These are phyloP conservation scores for Ophthalmolycus amberensis DNA, from an alignment of 2,113 vertebrate genomes.

Conservation along the genomic window DNA sequence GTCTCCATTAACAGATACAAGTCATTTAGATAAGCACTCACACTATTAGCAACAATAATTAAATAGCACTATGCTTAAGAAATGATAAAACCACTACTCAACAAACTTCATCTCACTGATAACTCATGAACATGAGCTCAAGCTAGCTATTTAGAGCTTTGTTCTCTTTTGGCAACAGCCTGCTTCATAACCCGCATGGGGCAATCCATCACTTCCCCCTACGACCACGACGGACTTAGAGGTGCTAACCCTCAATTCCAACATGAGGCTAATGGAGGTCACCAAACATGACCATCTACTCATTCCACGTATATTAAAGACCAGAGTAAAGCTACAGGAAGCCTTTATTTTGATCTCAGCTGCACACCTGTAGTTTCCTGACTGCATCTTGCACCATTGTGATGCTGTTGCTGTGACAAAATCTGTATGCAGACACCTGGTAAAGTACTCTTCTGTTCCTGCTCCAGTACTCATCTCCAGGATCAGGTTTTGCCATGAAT, in stretches of 20 bases:
- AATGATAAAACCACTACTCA: neutral
- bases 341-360: neutral
- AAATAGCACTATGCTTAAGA: slow-evolving; percentile 5
- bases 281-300: neutral
- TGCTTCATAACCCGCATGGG: neutral
- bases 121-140: neutral
- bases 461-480: no score
- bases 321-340: neutral
- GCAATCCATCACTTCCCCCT: neutral
- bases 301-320: neutral
- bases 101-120: neutral
- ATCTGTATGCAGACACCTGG: no score
- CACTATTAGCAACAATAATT: slow-evolving; percentile 26
- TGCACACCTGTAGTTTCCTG: neutral
- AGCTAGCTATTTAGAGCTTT: neutral
- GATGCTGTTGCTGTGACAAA: no score
- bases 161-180: neutral
- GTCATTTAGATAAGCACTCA: slow-evolving; percentile 28
- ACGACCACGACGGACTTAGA: neutral
- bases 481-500: no score
- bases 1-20: slow-evolving; percentile 20
- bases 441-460: no score
- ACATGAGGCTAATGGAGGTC: neutral
- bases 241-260: neutral
- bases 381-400: no score